Evolutionary conservation across 2,888 invertebrate genomes (phyloP).

Genomic region (Lacanobia wlatinum): DNA sequence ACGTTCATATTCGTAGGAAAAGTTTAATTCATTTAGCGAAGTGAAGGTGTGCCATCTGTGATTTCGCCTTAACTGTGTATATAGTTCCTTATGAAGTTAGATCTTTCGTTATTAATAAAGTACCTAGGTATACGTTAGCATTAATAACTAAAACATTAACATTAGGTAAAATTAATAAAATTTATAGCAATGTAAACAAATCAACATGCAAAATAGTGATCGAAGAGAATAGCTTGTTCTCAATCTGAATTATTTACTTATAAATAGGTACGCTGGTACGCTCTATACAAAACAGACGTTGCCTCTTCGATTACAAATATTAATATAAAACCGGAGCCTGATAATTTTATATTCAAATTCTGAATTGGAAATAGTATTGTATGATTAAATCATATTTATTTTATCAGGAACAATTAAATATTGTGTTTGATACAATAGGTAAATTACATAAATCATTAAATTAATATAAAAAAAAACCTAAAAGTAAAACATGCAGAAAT

Average conservation of each 20-base stretch:
- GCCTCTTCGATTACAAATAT: neutral
- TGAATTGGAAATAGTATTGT: neutral
- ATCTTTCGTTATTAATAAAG: constrained; percentile 18
- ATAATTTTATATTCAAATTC: neutral
- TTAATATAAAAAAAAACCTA: too few species aligned
- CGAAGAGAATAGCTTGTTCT: neutral
- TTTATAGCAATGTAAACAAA: neutral
- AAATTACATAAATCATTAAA: too few species aligned
- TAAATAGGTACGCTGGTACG: neutral
- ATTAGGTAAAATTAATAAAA: constrained; percentile 7
- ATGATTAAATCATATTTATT: neutral
- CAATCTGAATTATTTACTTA: too few species aligned
- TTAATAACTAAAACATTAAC: neutral
- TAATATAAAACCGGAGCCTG: too few species aligned
- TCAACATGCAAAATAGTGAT: neutral
- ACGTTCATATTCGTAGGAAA: neutral
- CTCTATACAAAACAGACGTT: neutral
- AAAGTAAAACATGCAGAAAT: too few species aligned
- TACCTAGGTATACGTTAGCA: neutral
- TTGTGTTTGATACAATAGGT: too few species aligned
- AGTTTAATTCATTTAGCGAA: neutral
- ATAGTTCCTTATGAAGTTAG: constrained; percentile 33
- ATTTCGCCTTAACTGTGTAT: constrained; percentile 1
- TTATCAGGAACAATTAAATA: too few species aligned
- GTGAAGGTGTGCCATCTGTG: neutral